These are phyloP conservation scores for Falco peregrinus DNA, from an alignment of 2,797 vertebrate genomes.

Conservation along the genomic window DNA sequence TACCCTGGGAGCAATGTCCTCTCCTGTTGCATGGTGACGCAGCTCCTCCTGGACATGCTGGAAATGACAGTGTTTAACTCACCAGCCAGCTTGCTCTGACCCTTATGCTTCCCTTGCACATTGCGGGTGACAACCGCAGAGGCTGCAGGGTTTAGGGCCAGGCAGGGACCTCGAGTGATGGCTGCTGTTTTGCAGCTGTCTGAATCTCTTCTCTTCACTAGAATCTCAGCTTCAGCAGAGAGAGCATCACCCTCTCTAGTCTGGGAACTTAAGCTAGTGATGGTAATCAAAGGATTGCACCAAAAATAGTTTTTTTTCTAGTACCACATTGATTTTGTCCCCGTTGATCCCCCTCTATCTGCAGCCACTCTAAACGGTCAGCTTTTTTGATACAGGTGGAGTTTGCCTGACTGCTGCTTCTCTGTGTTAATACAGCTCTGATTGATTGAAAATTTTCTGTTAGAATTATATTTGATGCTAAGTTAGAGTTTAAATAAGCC, in stretches of 20 bases:
- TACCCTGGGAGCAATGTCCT: conserved; percentile 85
- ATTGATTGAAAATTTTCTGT: background rate
- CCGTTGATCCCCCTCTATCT: background rate
- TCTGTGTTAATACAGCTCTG: background rate
- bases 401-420: background rate
- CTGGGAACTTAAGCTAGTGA: background rate
- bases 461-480: background rate
- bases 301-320: background rate
- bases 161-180: background rate
- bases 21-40: conserved; percentile 78
- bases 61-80: background rate
- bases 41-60: conserved; percentile 88
- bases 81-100: background rate
- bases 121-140: background rate
- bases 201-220: background rate
- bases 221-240: background rate
- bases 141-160: background rate
- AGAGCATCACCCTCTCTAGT: background rate
- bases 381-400: background rate
- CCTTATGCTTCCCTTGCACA: background rate
- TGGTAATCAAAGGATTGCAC: background rate
- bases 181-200: background rate
- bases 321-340: background rate
- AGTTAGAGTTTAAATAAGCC: background rate
- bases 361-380: background rate